A percentile compares a stretch with the other conserved stretches of the same genome.
Conservation (phyloP, 2,113 vertebrate species). For the Gasterosteus aculeatus region DNA sequence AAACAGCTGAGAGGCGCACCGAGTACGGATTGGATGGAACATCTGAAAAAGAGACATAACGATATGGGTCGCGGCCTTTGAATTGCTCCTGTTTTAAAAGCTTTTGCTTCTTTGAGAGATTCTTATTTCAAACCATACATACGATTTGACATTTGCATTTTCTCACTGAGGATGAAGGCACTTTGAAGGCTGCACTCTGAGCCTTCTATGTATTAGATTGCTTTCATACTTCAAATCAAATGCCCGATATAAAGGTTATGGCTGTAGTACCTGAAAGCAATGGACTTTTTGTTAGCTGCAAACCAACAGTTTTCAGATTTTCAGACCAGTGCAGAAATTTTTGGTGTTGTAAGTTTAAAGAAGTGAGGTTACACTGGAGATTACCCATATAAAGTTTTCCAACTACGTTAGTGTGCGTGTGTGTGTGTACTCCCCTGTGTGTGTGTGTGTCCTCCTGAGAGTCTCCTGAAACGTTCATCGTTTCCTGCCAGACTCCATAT, state of each 20-base stretch:
- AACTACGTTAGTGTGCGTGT: background rate
- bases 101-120: background rate
- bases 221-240: background rate
- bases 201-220: background rate
- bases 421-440: background rate
- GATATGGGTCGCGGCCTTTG: background rate
- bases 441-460: background rate
- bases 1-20: conserved; percentile 88
- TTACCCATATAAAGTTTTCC: background rate
- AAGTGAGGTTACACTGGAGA: background rate
- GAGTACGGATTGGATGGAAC: conserved; percentile 95
- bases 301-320: background rate
- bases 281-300: background rate
- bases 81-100: background rate
- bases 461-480: conserved; percentile 43
- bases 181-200: background rate
- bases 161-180: background rate
- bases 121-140: background rate
- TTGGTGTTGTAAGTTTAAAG: background rate
- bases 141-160: background rate
- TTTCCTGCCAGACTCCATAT: conserved; percentile 46
- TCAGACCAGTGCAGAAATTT: background rate
- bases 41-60: conserved; percentile 76
- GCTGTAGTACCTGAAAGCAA: background rate
- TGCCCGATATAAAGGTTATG: too few species aligned